phyloP scores from a whole-genome alignment of 2,113 vertebrate species.

The Damaliscus lunatus region DNA sequence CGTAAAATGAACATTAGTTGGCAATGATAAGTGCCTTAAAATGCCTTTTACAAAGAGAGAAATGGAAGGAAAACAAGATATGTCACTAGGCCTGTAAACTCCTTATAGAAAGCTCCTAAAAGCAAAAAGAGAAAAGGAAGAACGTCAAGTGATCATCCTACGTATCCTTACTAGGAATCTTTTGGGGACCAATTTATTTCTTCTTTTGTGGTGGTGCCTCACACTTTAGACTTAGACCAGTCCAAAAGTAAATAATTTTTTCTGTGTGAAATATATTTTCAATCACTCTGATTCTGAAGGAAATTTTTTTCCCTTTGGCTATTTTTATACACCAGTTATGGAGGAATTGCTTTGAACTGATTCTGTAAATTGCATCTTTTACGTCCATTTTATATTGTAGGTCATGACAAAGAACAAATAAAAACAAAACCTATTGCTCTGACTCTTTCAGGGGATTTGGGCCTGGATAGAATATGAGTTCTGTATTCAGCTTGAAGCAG shows the following conservation, averaged over 20 bases:
- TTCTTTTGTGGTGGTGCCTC: slow-evolving; percentile 16
- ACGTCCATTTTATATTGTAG: slow-evolving; percentile 2
- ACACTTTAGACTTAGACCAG: not conserved
- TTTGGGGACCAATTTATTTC: slow-evolving; percentile 11
- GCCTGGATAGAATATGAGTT: not conserved
- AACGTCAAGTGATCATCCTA: not conserved
- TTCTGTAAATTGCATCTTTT: slow-evolving; percentile 36
- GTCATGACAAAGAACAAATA: slow-evolving; percentile 49
- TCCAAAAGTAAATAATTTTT: slow-evolving; percentile 30
- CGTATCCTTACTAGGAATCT: slow-evolving; percentile 26
- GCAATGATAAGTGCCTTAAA: not conserved
- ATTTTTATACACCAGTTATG: slow-evolving; percentile 33
- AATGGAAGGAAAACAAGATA: slow-evolving; percentile 39
- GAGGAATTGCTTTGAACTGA: slow-evolving; percentile 49
- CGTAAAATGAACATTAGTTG: slow-evolving; percentile 16
- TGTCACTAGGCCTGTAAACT: not conserved
- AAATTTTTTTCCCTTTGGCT: not conserved
- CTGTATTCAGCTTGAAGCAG: not conserved
- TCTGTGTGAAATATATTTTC: slow-evolving; percentile 12
- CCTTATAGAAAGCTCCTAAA: slow-evolving; percentile 20
- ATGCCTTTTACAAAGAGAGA: slow-evolving; percentile 31
- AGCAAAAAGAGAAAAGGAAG: slow-evolving; percentile 18
- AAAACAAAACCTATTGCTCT: slow-evolving; percentile 19
- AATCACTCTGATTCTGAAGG: slow-evolving; percentile 40
- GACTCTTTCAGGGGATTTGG: slow-evolving; percentile 34